A percentile compares a stretch with the other conserved stretches of the same genome.
These are phyloP conservation scores for Oceanodroma leucorhoa DNA, from an alignment of 2,797 vertebrate species.

Conservation along the genomic window DNA sequence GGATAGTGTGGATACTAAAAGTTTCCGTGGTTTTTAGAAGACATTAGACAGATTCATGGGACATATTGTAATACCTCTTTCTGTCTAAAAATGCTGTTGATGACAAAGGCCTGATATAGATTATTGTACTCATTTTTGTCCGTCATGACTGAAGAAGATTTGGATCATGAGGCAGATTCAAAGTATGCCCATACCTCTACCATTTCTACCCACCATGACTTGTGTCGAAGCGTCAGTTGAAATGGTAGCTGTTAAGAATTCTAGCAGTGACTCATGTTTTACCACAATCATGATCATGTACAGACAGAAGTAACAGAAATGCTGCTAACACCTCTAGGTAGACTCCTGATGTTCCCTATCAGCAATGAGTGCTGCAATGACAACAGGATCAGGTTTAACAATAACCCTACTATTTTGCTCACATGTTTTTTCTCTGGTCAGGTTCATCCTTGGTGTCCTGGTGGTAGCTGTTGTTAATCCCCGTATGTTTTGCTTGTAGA, in stretches of 20 bases:
- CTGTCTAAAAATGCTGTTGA: not conserved
- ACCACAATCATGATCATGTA: not conserved
- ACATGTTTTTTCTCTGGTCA: accelerated
- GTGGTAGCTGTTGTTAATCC: not conserved
- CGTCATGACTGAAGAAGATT: not conserved
- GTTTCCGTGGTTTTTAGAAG: not conserved
- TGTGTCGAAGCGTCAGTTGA: not conserved
- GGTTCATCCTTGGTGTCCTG: not conserved
- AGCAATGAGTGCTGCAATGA: not conserved
- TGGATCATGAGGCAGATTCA: not conserved
- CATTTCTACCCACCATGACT: not conserved
- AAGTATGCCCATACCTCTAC: not conserved
- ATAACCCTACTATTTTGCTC: not conserved
- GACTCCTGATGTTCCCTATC: not conserved
- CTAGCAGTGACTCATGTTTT: not conserved
- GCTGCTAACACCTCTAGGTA: not conserved
- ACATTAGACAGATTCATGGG: not conserved
- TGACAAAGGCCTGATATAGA: not conserved
- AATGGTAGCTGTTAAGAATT: not conserved
- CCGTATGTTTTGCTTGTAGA: not conserved
- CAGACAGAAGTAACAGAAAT: not conserved
- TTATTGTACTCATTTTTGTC: not conserved
- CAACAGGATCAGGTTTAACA: not conserved
- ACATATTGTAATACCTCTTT: not conserved
- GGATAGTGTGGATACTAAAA: not conserved